These are phyloP conservation scores for Argyrosomus regius DNA, from an alignment of 2,797 vertebrate species.

Conservation along the genomic window DNA sequence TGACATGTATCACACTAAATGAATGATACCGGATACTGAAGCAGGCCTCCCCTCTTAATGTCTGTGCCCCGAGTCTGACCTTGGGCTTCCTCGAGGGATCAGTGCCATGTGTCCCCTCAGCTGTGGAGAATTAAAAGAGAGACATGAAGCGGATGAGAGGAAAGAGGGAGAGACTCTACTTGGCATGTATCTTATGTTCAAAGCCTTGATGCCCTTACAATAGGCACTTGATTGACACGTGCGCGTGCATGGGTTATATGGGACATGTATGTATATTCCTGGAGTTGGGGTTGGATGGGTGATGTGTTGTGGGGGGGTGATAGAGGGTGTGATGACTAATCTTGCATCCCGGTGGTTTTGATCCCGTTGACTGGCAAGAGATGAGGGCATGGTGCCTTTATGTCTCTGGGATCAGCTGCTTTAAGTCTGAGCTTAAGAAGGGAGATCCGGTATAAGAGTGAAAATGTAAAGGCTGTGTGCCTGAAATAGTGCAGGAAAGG, in stretches of 20 bases:
- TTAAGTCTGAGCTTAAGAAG: constrained; percentile 81
- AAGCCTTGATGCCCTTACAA: constrained; percentile 59
- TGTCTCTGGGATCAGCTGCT: constrained; percentile 85
- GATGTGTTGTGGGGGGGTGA: constrained; percentile 22
- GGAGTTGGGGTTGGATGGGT: constrained; percentile 30
- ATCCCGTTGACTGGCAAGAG: constrained; percentile 72
- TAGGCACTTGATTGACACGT: constrained; percentile 67
- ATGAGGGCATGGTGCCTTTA: constrained; percentile 82
- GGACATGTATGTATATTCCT: constrained; percentile 54
- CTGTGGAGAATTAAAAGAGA: constrained; percentile 80
- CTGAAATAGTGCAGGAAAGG: constrained; percentile 73
- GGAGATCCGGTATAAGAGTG: constrained; percentile 77
- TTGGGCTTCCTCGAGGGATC: constrained; percentile 77
- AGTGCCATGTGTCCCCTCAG: constrained; percentile 84
- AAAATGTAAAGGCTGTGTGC: constrained; percentile 74
- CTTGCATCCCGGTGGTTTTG: constrained; percentile 64
- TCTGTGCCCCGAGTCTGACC: constrained; percentile 78
- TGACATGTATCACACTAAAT: constrained; percentile 60
- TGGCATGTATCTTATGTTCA: constrained; percentile 66
- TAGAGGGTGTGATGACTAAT: constrained; percentile 72
- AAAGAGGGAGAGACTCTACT: constrained; percentile 41
- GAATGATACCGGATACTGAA: constrained; percentile 65
- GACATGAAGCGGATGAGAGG: constrained; percentile 44
- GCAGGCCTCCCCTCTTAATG: constrained; percentile 46
- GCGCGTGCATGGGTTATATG: constrained; percentile 55